A percentile compares a stretch with the other conserved stretches of the same genome.
Evolutionary conservation across 2,113 vertebrate genomes (phyloP).

Genomic region (Donacobius atricapilla): DNA sequence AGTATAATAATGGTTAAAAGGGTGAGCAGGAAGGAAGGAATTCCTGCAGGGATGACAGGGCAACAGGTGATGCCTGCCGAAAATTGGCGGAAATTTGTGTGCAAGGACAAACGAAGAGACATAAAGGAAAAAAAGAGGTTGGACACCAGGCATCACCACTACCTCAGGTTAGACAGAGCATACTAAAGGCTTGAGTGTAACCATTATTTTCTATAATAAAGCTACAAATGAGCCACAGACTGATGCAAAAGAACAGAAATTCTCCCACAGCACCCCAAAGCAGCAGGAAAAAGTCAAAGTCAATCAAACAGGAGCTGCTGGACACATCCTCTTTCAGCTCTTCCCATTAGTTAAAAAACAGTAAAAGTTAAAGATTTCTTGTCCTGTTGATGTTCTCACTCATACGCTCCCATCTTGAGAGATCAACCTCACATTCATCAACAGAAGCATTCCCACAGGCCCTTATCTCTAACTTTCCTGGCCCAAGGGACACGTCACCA

Average conservation of each 20-base stretch:
- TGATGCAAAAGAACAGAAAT: background rate
- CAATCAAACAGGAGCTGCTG: background rate
- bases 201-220: background rate
- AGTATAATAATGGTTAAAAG: background rate
- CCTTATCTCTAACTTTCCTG: background rate
- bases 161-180: background rate
- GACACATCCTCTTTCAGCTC: background rate
- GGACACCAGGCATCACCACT: background rate
- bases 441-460: background rate
- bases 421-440: background rate
- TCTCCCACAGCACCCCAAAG: background rate
- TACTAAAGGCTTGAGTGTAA: fast-evolving
- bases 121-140: background rate
- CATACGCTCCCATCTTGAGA: fast-evolving
- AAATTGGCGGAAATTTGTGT: background rate
- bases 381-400: background rate
- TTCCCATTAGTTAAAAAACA: background rate
- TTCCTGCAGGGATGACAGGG: background rate
- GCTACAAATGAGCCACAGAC: background rate
- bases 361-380: background rate
- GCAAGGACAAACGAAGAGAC: fast-evolving
- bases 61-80: fast-evolving
- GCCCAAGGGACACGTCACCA: background rate
- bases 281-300: background rate
- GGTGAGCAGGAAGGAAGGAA: background rate